Base-by-base conservation (phyloP, 2,888 invertebrate genomes). In the Limnephilus lunatus region DNA sequence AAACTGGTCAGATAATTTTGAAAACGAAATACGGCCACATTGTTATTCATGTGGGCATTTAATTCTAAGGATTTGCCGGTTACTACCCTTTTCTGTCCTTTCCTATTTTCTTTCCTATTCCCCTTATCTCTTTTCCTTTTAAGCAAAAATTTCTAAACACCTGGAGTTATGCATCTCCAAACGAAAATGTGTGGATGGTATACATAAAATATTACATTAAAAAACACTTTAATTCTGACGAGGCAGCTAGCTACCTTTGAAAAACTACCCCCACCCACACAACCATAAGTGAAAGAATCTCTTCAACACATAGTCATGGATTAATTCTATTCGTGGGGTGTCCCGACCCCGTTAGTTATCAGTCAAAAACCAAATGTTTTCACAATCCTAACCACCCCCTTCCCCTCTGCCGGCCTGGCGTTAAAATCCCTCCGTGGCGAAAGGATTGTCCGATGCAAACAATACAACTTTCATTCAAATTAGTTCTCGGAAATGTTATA, bases 291-390 rank as follows among this genome's bases (percentile, higher is more conserved):
- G 44, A 86, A 86, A 86, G 86, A 86, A 44, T 86, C 44, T 30
- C 14, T n/a, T 35, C 86, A 86, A 86, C n/a, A 44, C 85, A 85
- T 39, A 32, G 32, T n/a, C 11, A 87, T 87, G 48, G 4, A 48
- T 86, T 87, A 48, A 44, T 87, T 87, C 31, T 68, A 81, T 81
- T 89, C 35, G 48, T 83, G 44, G 90, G 90, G 90, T 83, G 90
- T 9, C 15, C n/a, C 48, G 19, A 83, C 90, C 91, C 91, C 87
- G 32, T 32, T 35, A 48, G 92, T 93, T 93, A 93, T 93, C 93
- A 90, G 92, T 91, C 93, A 92, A 91, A 92, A 92, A 90, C 93
- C 92, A 93, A 93, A 93, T 93, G 93, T 93, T 93, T 93, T 93
- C 91, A 83, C 88, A 93, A 88, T 90, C 32, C 81, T n/a, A 68